Evolutionary conservation across 2,797 vertebrate species (phyloP).

Genomic region (Limosa lapponica): DNA sequence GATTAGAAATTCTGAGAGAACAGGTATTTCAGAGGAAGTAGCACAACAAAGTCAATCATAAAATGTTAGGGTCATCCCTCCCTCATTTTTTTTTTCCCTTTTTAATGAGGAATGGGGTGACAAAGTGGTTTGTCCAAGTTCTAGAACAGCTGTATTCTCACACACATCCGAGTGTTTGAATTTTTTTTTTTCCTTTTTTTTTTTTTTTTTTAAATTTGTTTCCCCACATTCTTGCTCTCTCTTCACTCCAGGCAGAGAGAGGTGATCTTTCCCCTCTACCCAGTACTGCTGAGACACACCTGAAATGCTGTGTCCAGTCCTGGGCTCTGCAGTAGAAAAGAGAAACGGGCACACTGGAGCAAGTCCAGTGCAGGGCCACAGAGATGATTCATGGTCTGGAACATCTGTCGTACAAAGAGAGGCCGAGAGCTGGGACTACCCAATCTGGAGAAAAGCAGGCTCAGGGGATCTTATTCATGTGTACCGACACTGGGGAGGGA

Average conservation of each 20-base stretch:
- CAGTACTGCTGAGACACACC: not conserved
- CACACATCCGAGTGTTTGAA: accelerated
- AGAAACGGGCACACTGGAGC: not conserved
- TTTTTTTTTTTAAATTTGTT: accelerated
- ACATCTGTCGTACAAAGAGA: accelerated
- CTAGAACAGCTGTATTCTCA: not conserved
- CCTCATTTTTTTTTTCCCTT: not conserved
- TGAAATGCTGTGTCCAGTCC: not conserved
- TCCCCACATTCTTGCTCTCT: not conserved
- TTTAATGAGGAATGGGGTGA: not conserved
- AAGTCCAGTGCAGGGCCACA: not conserved
- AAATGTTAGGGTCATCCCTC: not conserved
- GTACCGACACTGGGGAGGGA: not conserved
- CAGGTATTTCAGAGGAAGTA: not conserved
- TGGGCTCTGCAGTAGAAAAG: accelerated
- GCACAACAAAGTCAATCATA: not conserved
- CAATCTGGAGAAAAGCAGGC: not conserved
- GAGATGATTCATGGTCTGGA: not conserved
- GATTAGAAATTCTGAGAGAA: conserved; percentile 7
- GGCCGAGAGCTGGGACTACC: not conserved
- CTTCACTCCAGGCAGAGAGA: no score
- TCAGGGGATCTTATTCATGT: not conserved
- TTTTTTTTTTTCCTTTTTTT: not conserved
- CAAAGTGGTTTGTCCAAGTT: not conserved
- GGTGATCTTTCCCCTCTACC: not conserved